Evolutionary conservation across 2,797 vertebrate species (phyloP), one percentile per base, ranked within the genome.

Genomic region (Poecilia velifera): DNA sequence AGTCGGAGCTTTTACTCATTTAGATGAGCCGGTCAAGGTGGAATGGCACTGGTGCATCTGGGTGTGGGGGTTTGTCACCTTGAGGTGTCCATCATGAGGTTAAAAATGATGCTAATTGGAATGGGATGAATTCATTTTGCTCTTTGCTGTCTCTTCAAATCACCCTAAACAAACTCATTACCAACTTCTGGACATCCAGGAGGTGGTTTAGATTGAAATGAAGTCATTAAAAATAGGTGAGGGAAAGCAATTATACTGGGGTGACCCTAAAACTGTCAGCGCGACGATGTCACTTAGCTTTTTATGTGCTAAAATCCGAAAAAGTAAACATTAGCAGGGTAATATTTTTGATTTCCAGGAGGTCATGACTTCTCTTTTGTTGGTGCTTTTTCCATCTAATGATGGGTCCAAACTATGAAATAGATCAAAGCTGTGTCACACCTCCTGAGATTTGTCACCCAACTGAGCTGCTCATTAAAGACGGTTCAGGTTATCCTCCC

Each of bases 51-150:
- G 95, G 95, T 90, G 96, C 93, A 84, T 81, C 84, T 90, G 90
- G 87, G 94, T 94, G 94, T 92, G 95, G 91, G 94, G 94, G 95
- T 94, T 95, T 95, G 96, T 97, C 97, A 98, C 97, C 97, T 97
- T 97, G 97, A 97, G 95, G 96, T 95, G 97, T 97, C 96, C 96
- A 96, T 98, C 97, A 97, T 95, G 96, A 96, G 96, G 96, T 97
- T 98, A 97, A 98, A 98, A 97, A 97, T 97, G 97, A 98, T 96
- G 96, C 96, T 97, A 98, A 98, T 97, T 98, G 97, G 95, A 98
- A 97, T 96, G 96, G 95, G 96, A 97, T 95, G 96, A 96, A 97
- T 98, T 97, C 96, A 97, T 98, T 97, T 97, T 96, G 96, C 96
- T 96, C 96, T 95, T 95, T 96, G 95, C 96, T 96, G 96, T 97